Evolutionary conservation across 2,113 vertebrate species (phyloP).

Genomic region (Burhinus oedicnemus): DNA sequence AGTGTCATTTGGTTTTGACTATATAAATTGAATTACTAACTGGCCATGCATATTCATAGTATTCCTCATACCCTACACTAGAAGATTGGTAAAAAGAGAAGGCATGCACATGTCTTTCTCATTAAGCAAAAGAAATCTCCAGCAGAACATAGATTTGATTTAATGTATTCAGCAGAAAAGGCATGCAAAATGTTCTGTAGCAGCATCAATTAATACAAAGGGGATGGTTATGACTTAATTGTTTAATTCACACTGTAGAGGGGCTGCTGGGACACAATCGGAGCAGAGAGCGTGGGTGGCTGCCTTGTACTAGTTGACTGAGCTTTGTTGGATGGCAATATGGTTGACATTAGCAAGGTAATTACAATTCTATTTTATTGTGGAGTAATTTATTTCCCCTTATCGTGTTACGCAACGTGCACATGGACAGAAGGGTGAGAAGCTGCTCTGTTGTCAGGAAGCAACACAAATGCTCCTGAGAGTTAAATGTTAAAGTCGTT

Average conservation of each 20-base stretch:
- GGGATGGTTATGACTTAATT: neutral
- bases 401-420: neutral
- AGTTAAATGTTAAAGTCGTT: neutral
- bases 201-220: slow-evolving; percentile 9
- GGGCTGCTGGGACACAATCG: neutral
- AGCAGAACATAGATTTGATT: neutral
- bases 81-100: neutral
- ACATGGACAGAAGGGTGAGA: neutral
- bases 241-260: neutral
- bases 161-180: slow-evolving; percentile 6
- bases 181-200: neutral
- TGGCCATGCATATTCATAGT: neutral
- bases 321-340: neutral
- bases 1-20: neutral
- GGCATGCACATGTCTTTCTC: neutral
- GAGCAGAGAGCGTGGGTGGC: neutral
- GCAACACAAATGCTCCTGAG: neutral
- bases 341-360: neutral
- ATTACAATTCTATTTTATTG: neutral
- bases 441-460: neutral
- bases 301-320: neutral
- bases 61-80: neutral
- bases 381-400: neutral
- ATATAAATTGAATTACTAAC: slow-evolving; percentile 18
- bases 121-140: slow-evolving; percentile 5